phyloP scores from a whole-genome alignment of 2,113 vertebrate genomes.

The Oreochromis tanganicae region DNA sequence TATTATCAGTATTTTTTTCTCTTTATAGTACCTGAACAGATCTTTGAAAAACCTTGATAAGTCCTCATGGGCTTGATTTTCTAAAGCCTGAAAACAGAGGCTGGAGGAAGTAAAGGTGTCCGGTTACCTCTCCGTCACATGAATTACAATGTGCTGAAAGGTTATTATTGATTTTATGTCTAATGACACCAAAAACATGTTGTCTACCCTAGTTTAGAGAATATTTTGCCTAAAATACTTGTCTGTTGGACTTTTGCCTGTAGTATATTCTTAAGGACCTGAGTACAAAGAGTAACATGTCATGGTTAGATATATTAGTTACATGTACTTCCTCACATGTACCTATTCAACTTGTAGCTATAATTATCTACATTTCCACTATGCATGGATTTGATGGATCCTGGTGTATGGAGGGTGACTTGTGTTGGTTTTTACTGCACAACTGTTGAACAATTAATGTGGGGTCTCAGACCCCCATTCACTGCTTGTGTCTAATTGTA shows the following conservation, averaged over 20 bases:
- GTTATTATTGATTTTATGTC: neutral
- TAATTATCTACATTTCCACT: neutral
- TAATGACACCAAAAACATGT: neutral
- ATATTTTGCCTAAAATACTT: neutral
- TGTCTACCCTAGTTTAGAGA: neutral
- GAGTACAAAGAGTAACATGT: neutral
- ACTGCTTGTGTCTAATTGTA: neutral
- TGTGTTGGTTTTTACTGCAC: neutral
- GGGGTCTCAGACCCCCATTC: neutral
- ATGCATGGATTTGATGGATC: neutral
- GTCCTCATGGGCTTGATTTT: neutral
- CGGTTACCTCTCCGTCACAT: neutral
- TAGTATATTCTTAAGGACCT: neutral
- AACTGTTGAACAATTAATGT: neutral
- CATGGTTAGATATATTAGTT: neutral
- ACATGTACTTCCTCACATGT: neutral
- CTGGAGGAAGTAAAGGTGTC: neutral
- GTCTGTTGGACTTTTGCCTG: neutral
- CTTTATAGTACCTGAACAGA: neutral
- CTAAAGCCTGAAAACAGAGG: neutral
- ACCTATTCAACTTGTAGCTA: neutral
- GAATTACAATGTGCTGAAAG: neutral
- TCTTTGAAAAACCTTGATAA: neutral
- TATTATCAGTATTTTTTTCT: neutral
- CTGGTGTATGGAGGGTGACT: neutral